phyloP scores from a whole-genome alignment of 2,888 invertebrate genomes.

The Leptinotarsa haldemani region DNA sequence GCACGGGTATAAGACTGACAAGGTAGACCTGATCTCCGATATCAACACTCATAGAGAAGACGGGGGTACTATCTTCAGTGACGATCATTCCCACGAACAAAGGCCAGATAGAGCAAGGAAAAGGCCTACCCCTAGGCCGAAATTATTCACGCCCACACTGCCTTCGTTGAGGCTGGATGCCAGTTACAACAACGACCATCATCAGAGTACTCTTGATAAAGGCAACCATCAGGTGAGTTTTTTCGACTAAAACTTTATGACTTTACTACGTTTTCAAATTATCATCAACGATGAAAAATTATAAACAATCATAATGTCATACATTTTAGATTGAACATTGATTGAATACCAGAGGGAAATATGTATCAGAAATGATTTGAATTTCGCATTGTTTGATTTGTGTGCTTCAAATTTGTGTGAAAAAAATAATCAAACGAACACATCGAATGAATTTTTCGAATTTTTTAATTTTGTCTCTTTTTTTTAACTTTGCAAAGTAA shows the following conservation, averaged over 20 bases:
- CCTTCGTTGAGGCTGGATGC: constrained; percentile 55
- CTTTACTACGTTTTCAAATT: background rate
- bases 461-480: too few relatives aligned
- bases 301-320: too few relatives aligned
- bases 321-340: too few relatives aligned
- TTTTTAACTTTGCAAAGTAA: too few relatives aligned
- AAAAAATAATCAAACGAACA: too few relatives aligned
- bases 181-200: constrained; percentile 55
- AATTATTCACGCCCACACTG: constrained; percentile 60
- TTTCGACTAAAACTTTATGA: background rate
- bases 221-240: constrained; percentile 41
- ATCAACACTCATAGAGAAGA: constrained; percentile 61
- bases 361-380: too few relatives aligned
- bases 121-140: constrained; percentile 56
- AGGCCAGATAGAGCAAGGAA: constrained; percentile 67
- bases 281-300: too few relatives aligned
- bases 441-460: too few relatives aligned
- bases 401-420: too few relatives aligned
- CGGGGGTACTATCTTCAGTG: constrained; percentile 64
- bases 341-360: too few relatives aligned
- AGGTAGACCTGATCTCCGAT: constrained; percentile 57
- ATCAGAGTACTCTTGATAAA: constrained; percentile 56
- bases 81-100: constrained; percentile 76
- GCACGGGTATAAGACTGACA: constrained; percentile 58
- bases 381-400: too few relatives aligned